A percentile compares a stretch with the other conserved stretches of the same genome.
Conservation (phyloP, 2,113 vertebrate species). For the Cynopterus brachyotis region DNA sequence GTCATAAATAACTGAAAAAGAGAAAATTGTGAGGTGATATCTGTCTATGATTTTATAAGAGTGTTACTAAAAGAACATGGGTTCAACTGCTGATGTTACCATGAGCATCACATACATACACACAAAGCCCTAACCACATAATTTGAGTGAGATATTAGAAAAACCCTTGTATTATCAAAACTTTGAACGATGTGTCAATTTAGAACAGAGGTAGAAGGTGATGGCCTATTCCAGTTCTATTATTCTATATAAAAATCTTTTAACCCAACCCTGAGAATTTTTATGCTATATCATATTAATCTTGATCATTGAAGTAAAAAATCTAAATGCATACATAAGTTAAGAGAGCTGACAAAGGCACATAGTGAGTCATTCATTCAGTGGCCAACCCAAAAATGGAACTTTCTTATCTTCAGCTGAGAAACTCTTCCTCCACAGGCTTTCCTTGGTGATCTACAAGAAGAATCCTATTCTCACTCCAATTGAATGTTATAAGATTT, state of each 20-base stretch:
- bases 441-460: neutral
- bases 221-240: neutral
- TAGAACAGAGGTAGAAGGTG: neutral
- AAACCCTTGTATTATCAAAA: neutral
- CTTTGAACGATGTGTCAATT: neutral
- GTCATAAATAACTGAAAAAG: conserved; percentile 20
- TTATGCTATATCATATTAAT: conserved; percentile 26
- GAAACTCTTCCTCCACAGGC: neutral
- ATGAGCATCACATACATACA: neutral
- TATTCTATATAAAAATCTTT: neutral
- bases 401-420: neutral
- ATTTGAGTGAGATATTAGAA: neutral
- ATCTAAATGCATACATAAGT: neutral
- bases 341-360: neutral
- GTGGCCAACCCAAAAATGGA: conserved; percentile 3
- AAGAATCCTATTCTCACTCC: neutral
- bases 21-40: neutral
- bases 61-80: neutral
- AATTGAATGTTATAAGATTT: neutral
- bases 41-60: neutral
- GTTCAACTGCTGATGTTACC: neutral
- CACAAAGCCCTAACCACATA: neutral
- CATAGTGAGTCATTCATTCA: conserved; percentile 23
- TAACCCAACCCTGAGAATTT: neutral
- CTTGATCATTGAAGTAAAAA: conserved; percentile 7